Base-by-base conservation (phyloP, 2,888 invertebrate species). In the Andricus quercusramuli region DNA sequence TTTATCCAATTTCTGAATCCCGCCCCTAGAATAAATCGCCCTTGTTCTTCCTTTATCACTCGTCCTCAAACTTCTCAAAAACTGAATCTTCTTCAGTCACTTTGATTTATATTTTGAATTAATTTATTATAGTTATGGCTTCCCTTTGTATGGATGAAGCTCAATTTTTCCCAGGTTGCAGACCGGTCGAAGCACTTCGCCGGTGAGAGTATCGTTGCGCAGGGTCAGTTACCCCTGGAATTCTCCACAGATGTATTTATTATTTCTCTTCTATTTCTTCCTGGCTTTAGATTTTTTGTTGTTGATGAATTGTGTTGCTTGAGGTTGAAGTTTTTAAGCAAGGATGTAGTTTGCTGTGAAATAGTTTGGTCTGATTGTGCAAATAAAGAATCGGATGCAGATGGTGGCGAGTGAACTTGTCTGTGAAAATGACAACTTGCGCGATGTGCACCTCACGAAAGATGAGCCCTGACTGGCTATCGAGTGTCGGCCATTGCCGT, bases 401-500 rank as follows among this genome's bases (percentile, higher is more conserved):
- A 44, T 47, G 41, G 2, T 47, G n/a, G 22, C 15, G 62, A 62
- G 62, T 22, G 25, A 11, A 2, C 15, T 25, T 25, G 22, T 56
- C 25, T 62, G 25, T 25, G 22, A 62, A 59, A 25, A 62, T 62
- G 15, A 22, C 13, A 62, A 62, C 37, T 77, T 68, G 81, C 80
- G 83, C 88, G 89, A 86, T 86, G 85, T 87, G 85, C 85, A 83
- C 86, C 83, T 85, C 84, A 85, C 89, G 85, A 88, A 87, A 88
- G 89, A 88, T 88, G 88, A 91, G 89, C 90, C 90, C 90, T 89
- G 88, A 92, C 92, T 92, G 90, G 85, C 87, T 87, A 85, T 88
- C 87, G 85, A 88, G 87, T 86, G 88, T 90, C 90, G 90, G 92
- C 90, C 91, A 91, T 91, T 90, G 90, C 89, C 90, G 91, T 92